These are phyloP conservation scores for Lasioglossum lativentre DNA, from an alignment of 2,888 invertebrate genomes.

Conservation along the genomic window DNA sequence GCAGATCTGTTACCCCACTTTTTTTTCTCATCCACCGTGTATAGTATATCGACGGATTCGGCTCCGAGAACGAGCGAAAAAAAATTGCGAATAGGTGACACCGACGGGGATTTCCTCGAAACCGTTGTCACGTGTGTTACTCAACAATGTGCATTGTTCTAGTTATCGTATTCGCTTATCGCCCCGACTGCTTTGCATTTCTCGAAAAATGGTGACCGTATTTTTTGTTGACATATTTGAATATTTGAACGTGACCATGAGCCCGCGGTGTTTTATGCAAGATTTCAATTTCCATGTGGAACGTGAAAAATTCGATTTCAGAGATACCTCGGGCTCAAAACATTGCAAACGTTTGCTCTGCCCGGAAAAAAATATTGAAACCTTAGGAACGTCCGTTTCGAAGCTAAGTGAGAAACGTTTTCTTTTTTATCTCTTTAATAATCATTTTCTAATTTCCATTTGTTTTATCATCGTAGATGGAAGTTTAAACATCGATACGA, in stretches of 20 bases:
- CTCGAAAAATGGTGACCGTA: slow-evolving; percentile 6
- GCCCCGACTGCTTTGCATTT: background rate
- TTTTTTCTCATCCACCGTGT: background rate
- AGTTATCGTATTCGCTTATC: slow-evolving; percentile 36
- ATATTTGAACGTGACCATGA: background rate
- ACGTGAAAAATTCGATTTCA: background rate
- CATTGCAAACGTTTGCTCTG: background rate
- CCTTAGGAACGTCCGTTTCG: background rate
- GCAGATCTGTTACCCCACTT: slow-evolving; percentile 25
- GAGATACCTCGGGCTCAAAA: background rate
- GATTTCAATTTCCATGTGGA: background rate
- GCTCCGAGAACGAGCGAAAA: background rate
- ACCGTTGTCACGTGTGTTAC: slow-evolving; percentile 9
- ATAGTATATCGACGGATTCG: background rate
- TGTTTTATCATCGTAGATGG: slow-evolving; percentile 9
- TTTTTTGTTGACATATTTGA: background rate
- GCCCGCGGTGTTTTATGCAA: background rate
- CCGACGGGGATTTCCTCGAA: background rate
- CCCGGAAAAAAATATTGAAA: background rate
- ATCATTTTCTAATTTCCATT: background rate
- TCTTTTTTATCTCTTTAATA: background rate
- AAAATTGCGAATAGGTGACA: slow-evolving; percentile 17
- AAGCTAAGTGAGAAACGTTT: background rate
- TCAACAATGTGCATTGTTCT: slow-evolving; percentile 7
- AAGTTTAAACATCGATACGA: slow-evolving; percentile 3